A percentile compares a stretch with the other conserved stretches of the same genome.
Evolutionary conservation across 1,140 invertebrate genomes (phyloP).

Genomic region (Protaetia brevitarsis): DNA sequence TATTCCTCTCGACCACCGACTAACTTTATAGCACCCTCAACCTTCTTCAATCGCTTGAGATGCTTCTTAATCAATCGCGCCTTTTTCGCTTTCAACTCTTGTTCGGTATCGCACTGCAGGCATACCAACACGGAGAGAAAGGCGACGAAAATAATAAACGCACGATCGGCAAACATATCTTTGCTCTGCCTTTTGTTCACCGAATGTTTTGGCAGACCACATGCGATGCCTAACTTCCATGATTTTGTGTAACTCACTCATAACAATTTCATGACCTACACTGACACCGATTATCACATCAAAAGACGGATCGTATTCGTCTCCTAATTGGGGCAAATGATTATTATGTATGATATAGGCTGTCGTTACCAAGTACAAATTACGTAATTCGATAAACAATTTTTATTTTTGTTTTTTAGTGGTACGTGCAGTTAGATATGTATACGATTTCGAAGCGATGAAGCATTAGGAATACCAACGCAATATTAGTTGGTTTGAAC

Average conservation of each 20-base stretch:
- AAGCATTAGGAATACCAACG: too few relatives aligned
- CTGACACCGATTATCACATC: slow-evolving; percentile 1
- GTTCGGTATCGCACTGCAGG: background rate
- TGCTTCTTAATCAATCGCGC: slow-evolving; percentile 52
- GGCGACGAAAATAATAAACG: background rate
- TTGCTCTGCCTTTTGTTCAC: background rate
- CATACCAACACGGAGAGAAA: background rate
- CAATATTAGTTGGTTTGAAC: background rate
- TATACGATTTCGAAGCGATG: background rate
- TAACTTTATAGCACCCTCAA: slow-evolving; percentile 68
- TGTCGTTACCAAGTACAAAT: background rate
- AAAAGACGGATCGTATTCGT: background rate
- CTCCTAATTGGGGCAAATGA: background rate
- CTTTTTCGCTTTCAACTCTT: slow-evolving; percentile 40
- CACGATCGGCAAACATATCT: background rate
- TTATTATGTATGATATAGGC: too few relatives aligned
- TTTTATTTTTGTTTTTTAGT: background rate
- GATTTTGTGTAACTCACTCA: background rate
- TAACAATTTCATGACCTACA: background rate
- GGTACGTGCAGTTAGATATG: background rate
- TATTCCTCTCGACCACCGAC: slow-evolving; percentile 62
- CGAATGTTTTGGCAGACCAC: background rate
- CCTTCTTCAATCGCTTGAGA: slow-evolving; percentile 63
- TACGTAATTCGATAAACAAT: background rate
- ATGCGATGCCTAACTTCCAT: background rate